Evolutionary conservation across 2,888 invertebrate genomes (phyloP), one percentile per base, ranked within the genome.

Genomic region (Labia minor): DNA sequence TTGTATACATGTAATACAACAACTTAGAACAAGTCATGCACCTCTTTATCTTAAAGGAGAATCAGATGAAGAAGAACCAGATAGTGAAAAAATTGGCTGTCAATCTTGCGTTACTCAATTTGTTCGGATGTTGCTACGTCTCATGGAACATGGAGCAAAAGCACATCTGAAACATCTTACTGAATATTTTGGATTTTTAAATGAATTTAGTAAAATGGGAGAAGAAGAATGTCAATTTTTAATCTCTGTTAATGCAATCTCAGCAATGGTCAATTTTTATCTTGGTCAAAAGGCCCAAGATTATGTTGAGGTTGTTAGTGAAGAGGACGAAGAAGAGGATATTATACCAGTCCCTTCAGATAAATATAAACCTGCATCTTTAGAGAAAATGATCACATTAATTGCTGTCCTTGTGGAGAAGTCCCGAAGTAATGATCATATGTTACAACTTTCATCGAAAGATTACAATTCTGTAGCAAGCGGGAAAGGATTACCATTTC

Each of bases 131-230:
- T 81, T 95, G 71, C 82, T 95, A 69, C 87, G 90, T 61, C 82
- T 92, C 81, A 88, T 92, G 88, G 93, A 93, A 74, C 90, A 89
- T 75, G 90, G 91, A 64, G 93, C 92, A 37, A 88, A 92, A 72
- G 87, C 89, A 21, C 91, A 93, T 77, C 76, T 92, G 69, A 87
- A 92, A 69, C 92, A 95, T 77, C 80, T 96, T 70, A 91, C 93
- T 0, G 96, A 96, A 77, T 95, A 94, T 78, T 96, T 96, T 77
- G 88, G 90, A 49, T 85, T 96, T 73, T 80, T 96, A 70, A 89
- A 92, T 76, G 95, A 96, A 77, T 95, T 95, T 78, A 92, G 94
- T 72, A 90, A 94, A 76, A 92, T 95, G 91, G 95, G 95, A 0
- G 94, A 94, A 70, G 93, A 93, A 73, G 95, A 96, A 76, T 89